Evolutionary conservation across 2,797 vertebrate genomes (phyloP).

Genomic region (Aldrovandia affinis): DNA sequence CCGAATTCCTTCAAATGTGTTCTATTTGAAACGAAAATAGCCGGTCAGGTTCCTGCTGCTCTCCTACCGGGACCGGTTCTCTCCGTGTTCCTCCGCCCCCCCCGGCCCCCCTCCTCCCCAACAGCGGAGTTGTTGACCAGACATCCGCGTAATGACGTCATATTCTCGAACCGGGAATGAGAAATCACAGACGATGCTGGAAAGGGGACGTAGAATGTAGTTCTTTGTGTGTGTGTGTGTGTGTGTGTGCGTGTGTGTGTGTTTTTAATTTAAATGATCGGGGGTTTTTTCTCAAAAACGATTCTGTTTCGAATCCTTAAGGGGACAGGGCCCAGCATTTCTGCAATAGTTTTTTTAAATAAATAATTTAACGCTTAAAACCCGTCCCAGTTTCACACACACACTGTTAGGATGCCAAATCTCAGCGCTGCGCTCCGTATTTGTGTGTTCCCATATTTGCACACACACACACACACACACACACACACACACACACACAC

Average conservation of each 20-base stretch:
- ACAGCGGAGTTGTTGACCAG: constrained; percentile 53
- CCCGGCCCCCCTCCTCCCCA: constrained; percentile 21
- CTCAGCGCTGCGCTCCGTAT: background rate
- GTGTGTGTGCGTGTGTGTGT: too few relatives aligned
- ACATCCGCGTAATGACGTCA: constrained; percentile 56
- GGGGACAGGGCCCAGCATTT: too few relatives aligned
- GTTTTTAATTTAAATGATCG: too few relatives aligned
- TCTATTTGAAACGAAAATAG: constrained; percentile 50
- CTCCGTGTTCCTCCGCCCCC: constrained; percentile 63
- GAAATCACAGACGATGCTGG: constrained; percentile 11
- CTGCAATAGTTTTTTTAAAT: too few relatives aligned
- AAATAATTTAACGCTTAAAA: too few relatives aligned
- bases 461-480: too few relatives aligned
- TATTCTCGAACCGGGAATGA: constrained; percentile 18
- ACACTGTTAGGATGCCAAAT: too few relatives aligned
- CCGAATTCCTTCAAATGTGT: constrained; percentile 35
- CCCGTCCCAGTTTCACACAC: too few relatives aligned
- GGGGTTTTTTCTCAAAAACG: background rate
- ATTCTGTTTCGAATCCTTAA: background rate
- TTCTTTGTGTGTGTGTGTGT: background rate
- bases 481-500: too few relatives aligned
- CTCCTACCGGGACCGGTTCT: constrained; percentile 51
- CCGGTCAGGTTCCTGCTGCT: constrained; percentile 45
- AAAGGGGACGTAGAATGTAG: background rate
- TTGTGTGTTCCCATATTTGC: background rate